Evolutionary conservation across 1,140 invertebrate genomes (phyloP).

Genomic region (Antheraea mylitta): DNA sequence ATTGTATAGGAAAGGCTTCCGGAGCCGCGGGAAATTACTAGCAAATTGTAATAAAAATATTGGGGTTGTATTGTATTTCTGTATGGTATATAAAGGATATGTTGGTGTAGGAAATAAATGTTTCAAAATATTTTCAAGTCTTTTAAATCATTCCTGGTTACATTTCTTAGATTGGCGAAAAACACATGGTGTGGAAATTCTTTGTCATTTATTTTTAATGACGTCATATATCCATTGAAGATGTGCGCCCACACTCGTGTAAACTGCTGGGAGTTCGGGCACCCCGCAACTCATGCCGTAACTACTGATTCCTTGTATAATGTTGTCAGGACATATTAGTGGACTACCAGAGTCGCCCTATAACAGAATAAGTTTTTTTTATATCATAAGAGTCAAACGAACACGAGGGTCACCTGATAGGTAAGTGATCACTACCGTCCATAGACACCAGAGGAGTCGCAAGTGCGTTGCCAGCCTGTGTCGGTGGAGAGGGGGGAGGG

Average conservation of each 20-base stretch:
- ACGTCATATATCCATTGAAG: constrained; percentile 50
- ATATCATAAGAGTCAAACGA: no score
- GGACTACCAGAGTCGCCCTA: constrained; percentile 87
- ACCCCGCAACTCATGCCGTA: constrained; percentile 83
- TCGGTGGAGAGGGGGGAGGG: no score
- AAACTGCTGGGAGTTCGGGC: constrained; percentile 81
- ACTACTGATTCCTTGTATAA: constrained; percentile 82
- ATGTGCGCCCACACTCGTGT: constrained; percentile 78
- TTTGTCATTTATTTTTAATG: constrained; percentile 12
- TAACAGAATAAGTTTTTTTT: constrained; percentile 18
- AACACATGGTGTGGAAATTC: no score
- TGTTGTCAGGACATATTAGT: constrained; percentile 79
- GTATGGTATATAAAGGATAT: neutral
- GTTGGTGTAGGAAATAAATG: neutral
- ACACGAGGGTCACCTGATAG: no score
- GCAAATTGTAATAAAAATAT: neutral
- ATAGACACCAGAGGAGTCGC: no score
- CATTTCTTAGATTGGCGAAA: neutral
- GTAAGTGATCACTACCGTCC: no score
- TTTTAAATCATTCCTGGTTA: neutral
- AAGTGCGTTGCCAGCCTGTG: no score
- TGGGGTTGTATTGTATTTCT: neutral
- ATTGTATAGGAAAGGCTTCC: no score
- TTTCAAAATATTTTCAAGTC: neutral
- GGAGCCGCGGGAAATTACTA: no score